These are phyloP conservation scores for Phycodurus eques DNA, from an alignment of 2,113 vertebrate genomes.

Conservation along the genomic window DNA sequence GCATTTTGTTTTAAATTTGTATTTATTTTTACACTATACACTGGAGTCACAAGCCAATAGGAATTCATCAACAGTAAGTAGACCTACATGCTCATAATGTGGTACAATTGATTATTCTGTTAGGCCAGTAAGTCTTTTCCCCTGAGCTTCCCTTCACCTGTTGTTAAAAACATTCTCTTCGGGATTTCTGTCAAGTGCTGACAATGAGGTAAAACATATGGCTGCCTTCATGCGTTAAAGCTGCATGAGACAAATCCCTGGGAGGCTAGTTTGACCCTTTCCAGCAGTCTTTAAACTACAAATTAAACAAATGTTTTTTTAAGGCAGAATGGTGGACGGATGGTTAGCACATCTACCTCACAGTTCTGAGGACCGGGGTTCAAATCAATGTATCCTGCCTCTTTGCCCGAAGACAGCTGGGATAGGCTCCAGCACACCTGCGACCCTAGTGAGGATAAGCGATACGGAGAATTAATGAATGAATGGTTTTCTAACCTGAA, in stretches of 20 bases:
- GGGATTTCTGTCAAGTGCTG: slow-evolving; percentile 51
- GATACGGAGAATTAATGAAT: background rate
- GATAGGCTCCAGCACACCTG: no score
- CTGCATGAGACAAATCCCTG: slow-evolving; percentile 43
- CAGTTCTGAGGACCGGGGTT: no score
- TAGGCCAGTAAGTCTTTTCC: slow-evolving; percentile 45
- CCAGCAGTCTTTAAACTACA: slow-evolving; percentile 41
- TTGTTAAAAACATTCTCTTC: slow-evolving; percentile 52
- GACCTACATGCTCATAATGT: slow-evolving; percentile 28
- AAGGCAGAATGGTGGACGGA: background rate
- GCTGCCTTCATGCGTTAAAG: slow-evolving; percentile 50
- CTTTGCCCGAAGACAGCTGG: no score
- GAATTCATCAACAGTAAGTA: background rate
- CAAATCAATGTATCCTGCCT: no score
- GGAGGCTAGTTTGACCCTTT: slow-evolving; percentile 57
- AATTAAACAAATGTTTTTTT: slow-evolving; percentile 56
- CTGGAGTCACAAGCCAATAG: background rate
- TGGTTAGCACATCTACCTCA: no score
- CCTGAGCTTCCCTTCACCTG: slow-evolving; percentile 55
- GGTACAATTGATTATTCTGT: slow-evolving; percentile 46
- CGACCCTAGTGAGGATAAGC: no score
- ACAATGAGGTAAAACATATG: slow-evolving; percentile 54
- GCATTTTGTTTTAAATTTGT: background rate
- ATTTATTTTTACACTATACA: background rate
- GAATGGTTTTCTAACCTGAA: slow-evolving; percentile 49